Conservation (phyloP, 2,797 vertebrate species). For the Brachyalestes nurse region DNA sequence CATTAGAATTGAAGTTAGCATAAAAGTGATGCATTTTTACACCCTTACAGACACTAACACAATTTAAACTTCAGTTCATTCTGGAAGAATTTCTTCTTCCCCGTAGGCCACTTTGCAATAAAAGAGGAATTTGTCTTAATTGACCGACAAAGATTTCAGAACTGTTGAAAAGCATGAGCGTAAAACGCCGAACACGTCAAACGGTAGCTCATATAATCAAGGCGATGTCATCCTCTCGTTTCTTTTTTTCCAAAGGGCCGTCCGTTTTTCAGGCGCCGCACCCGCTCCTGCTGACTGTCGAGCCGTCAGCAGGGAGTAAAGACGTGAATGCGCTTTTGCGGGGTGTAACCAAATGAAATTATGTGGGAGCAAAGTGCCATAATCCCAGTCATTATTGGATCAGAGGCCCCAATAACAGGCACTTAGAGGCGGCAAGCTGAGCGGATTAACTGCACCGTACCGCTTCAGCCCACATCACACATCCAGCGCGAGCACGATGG, state of each 20-base stretch:
- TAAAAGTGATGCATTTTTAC: not conserved
- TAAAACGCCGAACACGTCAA: not conserved
- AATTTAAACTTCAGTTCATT: slow-evolving; percentile 9
- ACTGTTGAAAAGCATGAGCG: not conserved
- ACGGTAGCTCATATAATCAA: not conserved
- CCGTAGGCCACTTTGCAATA: not conserved
- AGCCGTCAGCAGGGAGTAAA: slow-evolving; percentile 26
- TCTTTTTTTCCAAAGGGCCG: not conserved
- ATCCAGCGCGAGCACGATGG: not conserved
- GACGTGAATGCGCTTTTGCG: slow-evolving; percentile 25
- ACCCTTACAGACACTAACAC: not conserved
- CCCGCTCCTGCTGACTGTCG: slow-evolving; percentile 24
- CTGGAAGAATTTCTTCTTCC: not conserved
- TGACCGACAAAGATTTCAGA: not conserved
- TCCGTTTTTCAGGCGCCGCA: not conserved
- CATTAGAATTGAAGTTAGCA: not conserved
- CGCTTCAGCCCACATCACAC: slow-evolving; percentile 7
- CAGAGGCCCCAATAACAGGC: slow-evolving; percentile 51
- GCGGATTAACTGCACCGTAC: slow-evolving; percentile 46
- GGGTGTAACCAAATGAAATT: slow-evolving; percentile 48
- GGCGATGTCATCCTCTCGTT: not conserved
- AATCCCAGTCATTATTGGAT: slow-evolving; percentile 57
- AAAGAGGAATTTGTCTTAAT: not conserved
- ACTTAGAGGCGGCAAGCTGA: slow-evolving; percentile 52
- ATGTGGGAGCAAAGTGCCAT: slow-evolving; percentile 48